These are phyloP conservation scores for Ophiothrix spiculata DNA, from an alignment of 35 echinoderm and acorn worm species.

Conservation along the genomic window DNA sequence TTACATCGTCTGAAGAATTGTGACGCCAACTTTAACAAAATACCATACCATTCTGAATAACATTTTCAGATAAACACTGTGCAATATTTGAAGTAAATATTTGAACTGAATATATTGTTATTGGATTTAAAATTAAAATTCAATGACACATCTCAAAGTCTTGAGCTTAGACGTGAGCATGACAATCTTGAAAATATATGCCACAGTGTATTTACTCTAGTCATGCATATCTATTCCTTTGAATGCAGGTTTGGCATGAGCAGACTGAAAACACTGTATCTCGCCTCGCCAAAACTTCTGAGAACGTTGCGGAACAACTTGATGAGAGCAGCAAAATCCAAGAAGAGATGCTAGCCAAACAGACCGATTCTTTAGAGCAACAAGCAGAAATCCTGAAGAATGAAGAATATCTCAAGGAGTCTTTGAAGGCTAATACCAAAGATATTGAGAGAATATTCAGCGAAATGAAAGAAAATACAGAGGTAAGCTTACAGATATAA, in stretches of 20 bases:
- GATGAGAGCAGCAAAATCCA: slow-evolving; percentile 60
- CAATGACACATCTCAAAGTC: no score
- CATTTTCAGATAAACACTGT: no score
- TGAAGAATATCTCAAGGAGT: slow-evolving; percentile 56
- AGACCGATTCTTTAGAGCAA: slow-evolving; percentile 69
- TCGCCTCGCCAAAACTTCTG: slow-evolving; percentile 71
- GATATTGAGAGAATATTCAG: slow-evolving; percentile 69
- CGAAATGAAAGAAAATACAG: slow-evolving; percentile 80
- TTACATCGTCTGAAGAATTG: no score
- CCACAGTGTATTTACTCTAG: no score
- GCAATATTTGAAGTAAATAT: no score
- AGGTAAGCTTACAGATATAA: background rate
- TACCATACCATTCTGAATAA: no score
- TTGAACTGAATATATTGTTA: no score
- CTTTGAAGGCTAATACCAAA: slow-evolving; percentile 53
- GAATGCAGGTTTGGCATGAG: slow-evolving; percentile 83
- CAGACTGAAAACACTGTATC: slow-evolving; percentile 81
- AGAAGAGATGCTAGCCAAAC: slow-evolving; percentile 78
- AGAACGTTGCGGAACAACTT: slow-evolving; percentile 73
- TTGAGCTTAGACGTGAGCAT: no score
- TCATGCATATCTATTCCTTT: no score
- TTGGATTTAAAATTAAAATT: no score
- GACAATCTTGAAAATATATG: no score
- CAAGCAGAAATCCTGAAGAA: slow-evolving; percentile 81
- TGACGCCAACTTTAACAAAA: no score